Evolutionary conservation across 2,113 vertebrate genomes (phyloP), one percentile per base, ranked within the genome.

Genomic region (Aptenodytes patagonicus): DNA sequence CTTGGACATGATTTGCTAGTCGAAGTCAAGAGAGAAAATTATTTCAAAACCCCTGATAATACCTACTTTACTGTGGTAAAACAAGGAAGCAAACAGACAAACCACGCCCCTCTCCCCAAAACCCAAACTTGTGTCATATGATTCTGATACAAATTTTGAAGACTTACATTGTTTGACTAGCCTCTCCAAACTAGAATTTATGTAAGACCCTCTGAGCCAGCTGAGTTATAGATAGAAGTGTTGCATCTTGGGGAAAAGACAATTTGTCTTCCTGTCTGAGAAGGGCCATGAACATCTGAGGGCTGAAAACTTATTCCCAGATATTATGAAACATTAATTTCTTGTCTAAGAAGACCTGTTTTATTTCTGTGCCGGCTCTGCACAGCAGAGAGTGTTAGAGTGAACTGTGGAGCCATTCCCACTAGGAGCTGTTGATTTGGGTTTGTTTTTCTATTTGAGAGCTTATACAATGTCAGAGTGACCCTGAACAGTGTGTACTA

Each of bases 401-500:
- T 26, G 34, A 91, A 40, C 60, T 87, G 36, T 68, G 31, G 46
- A 94, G 34, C 19, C 38, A 25, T 93, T 93, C 60, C 46, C 38
- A 47, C 26, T 60, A 86, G 44, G 31, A 93, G 29, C 24, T 62
- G 47, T 57, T 95, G 71, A 64, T 80, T 93, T 90, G 32, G 12
- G 10, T 92, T 93, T 95, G 52, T 44, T 96, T 71, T 92, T 86
- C 55, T 80, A 10, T 89, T 85, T 71, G 52, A 93, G 80, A 82
- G 47, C 21, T 94, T 84, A 55, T 25, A 83, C 83, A 92, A 93
- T 93, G 87, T 96, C 96, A 95, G 75, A 60, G 65, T 96, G 93
- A 97, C 91, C 84, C 82, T 89, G 87, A 96, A 87, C 62, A 93
- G 49, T n/a, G 28, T 91, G 55, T 93, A 46, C 69, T 76, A 93